A percentile compares a stretch with the other conserved stretches of the same genome.
phyloP scores from a whole-genome alignment of 2,888 invertebrate species.

The Malachius bipustulatus region DNA sequence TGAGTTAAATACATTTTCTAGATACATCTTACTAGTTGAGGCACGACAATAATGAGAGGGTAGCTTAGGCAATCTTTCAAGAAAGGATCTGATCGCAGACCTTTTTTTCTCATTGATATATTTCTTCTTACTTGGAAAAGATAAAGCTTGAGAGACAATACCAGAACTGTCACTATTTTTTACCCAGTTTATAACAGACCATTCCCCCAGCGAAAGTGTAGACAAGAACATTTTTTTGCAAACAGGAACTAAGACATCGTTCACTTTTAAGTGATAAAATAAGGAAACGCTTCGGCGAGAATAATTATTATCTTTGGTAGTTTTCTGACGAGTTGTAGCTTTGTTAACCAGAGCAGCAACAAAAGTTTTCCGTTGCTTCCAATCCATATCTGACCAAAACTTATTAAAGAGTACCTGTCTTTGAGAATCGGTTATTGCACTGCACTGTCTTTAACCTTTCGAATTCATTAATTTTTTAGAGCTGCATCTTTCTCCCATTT shows the following conservation, averaged over 20 bases:
- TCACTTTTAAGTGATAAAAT: constrained; percentile 11
- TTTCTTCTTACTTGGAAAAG: constrained; percentile 10
- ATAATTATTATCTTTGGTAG: constrained; percentile 4
- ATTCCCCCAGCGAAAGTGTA: constrained; percentile 13
- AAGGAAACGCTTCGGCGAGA: neutral
- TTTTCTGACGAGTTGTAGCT: constrained; percentile 4
- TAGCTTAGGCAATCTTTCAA: constrained; percentile 13
- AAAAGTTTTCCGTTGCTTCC: constrained; percentile 12
- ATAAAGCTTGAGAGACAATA: constrained; percentile 6
- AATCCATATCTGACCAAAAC: constrained; percentile 13
- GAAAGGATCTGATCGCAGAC: constrained; percentile 10
- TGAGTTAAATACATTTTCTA: constrained; percentile 13
- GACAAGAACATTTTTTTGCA: constrained; percentile 13
- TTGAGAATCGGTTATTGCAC: constrained; percentile 9
- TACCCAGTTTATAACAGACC: constrained; percentile 13
- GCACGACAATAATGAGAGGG: constrained; percentile 16
- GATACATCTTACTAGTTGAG: constrained; percentile 14
- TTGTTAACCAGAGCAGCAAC: constrained; percentile 10
- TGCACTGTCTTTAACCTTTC: constrained; percentile 12
- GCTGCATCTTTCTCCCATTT: constrained; percentile 10
- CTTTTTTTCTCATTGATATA: constrained; percentile 8
- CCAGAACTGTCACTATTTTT: constrained; percentile 11
- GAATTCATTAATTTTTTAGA: constrained; percentile 12
- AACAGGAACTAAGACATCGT: constrained; percentile 9
- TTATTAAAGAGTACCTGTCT: constrained; percentile 9